Base-by-base conservation (phyloP, 2,797 vertebrate species). In the Neomorphus geoffroyi region DNA sequence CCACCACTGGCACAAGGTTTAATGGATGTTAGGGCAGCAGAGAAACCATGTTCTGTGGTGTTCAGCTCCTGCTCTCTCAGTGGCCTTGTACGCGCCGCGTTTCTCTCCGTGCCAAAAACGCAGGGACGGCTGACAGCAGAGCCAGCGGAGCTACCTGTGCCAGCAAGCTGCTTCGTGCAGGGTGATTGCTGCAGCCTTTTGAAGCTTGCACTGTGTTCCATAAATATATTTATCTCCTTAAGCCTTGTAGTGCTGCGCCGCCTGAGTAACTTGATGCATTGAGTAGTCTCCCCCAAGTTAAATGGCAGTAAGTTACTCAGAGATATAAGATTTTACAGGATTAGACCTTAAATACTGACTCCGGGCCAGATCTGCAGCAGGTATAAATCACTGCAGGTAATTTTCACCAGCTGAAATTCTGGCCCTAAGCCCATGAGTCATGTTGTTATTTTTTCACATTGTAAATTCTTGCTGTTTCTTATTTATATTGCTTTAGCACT, bases 351-450 rank as follows among this genome's bases (percentile, higher is more conserved):
- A 93, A 64, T 70, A 35, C 60, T 94, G 83, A 94, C 60, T 96
- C 80, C n/a, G 56, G 73, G 83, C 77, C 86, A 93, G 87, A 89
- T 78, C 91, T 92, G 81, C 86, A 92, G 90, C 71, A 94, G 71
- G 78, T 96, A 96, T 96, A 97, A 96, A 96, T 97, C 94, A 94
- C 74, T 58, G 50, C 93, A 97, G 96, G 96, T 97, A 91, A 96
- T 97, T 97, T 96, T 94, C 94, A 89, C 88, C 84, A 91, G 90
- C 94, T 94, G 93, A 96, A 94, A 88, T 80, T 92, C 94, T 94
- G 95, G 93, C 83, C 84, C 30, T 74, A 61, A 91, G 88, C 96
- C 92, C 72, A 3, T 45, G 61, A 93, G 91, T 86, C 88, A 60
- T 85, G 81, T 86, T 93, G 94, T 94, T 96, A 92, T 95, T 96